Evolutionary conservation across 2,888 invertebrate species (phyloP).

Genomic region (Plagodis dolabraria): DNA sequence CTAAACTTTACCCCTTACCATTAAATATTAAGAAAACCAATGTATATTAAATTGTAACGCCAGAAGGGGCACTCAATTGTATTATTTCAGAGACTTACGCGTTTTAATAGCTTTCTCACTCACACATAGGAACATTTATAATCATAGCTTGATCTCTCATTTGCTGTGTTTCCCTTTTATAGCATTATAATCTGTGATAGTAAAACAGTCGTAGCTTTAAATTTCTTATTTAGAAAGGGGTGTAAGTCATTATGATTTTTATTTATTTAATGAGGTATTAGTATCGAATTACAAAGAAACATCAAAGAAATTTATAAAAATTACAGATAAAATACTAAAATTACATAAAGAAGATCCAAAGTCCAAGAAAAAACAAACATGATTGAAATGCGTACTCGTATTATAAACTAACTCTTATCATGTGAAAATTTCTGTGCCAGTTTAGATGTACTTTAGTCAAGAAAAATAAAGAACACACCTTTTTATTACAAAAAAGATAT

Average conservation of each 20-base stretch:
- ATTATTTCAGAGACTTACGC: slow-evolving; percentile 37
- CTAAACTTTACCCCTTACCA: slow-evolving; percentile 23
- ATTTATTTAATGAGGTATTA: slow-evolving; percentile 22
- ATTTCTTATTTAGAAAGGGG: slow-evolving; percentile 45
- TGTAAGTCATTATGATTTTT: slow-evolving; percentile 33
- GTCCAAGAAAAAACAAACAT: too few relatives aligned
- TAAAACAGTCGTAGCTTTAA: slow-evolving; percentile 46
- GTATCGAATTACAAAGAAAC: slow-evolving; percentile 6
- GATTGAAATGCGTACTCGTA: too few relatives aligned
- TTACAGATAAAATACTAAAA: background rate
- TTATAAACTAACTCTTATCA: too few relatives aligned
- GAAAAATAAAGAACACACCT: too few relatives aligned
- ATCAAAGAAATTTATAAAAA: background rate
- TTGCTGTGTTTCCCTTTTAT: slow-evolving; percentile 23
- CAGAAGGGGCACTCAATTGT: slow-evolving; percentile 46
- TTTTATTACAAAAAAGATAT: too few relatives aligned
- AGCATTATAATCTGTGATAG: slow-evolving; percentile 40
- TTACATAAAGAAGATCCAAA: too few relatives aligned
- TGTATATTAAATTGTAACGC: slow-evolving; percentile 48
- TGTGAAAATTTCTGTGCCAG: too few relatives aligned
- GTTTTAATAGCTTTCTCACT: slow-evolving; percentile 18
- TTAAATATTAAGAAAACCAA: slow-evolving; percentile 41
- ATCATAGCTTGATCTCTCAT: slow-evolving; percentile 12
- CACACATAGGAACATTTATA: slow-evolving; percentile 4
- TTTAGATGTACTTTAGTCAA: too few relatives aligned